phyloP scores from a whole-genome alignment of 1,140 invertebrate genomes.

The Ceratosolen solmsi region DNA sequence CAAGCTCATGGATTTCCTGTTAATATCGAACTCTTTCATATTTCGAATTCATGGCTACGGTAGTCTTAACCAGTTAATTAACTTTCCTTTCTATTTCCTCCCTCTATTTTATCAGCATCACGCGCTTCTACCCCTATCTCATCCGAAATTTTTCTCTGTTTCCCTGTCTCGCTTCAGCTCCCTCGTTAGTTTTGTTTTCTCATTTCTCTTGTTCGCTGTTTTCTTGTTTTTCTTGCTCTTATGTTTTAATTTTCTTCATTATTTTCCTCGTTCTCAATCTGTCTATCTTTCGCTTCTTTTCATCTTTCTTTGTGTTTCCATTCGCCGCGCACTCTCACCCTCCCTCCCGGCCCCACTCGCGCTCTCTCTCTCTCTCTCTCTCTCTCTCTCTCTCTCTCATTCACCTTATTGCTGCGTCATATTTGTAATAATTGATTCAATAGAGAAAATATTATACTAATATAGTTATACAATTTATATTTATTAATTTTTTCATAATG shows the following conservation, averaged over 20 bases:
- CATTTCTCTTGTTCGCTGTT: neutral
- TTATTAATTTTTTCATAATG: neutral
- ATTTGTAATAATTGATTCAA: neutral
- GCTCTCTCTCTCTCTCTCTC: too few relatives aligned
- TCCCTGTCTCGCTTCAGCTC: slow-evolving; percentile 53
- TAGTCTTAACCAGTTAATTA: slow-evolving; percentile 41
- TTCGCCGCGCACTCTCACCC: neutral
- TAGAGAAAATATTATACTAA: neutral
- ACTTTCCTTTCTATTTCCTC: slow-evolving; percentile 46
- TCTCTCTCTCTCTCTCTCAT: neutral
- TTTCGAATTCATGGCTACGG: neutral
- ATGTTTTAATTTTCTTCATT: too few relatives aligned
- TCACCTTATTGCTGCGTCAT: neutral
- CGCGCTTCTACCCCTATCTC: neutral
- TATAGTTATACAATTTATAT: neutral
- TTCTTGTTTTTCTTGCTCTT: too few relatives aligned
- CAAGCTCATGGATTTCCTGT: too few relatives aligned
- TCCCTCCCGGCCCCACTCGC: slow-evolving; percentile 52
- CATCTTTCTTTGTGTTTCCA: too few relatives aligned
- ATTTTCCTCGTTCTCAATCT: too few relatives aligned
- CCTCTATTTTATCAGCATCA: neutral
- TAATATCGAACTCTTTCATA: slow-evolving; percentile 40
- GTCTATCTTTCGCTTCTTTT: too few relatives aligned
- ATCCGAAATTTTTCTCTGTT: slow-evolving; percentile 41
- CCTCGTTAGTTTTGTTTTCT: slow-evolving; percentile 18